Evolutionary conservation across 37 sponge, comb jelly and placozoan species (phyloP).

Genomic region (Chondrosia reniformis): DNA sequence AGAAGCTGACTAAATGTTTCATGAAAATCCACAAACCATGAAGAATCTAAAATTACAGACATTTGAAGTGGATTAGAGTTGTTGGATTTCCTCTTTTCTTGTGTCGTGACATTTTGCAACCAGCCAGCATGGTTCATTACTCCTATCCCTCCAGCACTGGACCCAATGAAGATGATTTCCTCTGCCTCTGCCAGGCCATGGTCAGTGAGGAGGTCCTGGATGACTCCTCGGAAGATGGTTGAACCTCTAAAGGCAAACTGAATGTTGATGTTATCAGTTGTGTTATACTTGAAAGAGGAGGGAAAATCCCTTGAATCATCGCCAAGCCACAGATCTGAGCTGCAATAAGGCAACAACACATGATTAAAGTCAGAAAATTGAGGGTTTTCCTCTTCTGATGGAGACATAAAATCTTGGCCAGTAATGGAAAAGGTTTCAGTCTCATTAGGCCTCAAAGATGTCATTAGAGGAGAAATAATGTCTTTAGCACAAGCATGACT

Average conservation of each 20-base stretch:
- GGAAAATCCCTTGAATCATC: too few relatives aligned
- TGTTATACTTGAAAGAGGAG: constrained; percentile 23
- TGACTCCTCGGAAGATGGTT: constrained; percentile 39
- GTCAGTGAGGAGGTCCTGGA: constrained; percentile 23
- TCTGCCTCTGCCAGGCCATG: constrained; percentile 19
- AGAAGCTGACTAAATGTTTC: too few relatives aligned
- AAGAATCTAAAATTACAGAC: constrained; percentile 58
- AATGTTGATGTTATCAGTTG: not conserved
- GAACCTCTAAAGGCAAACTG: constrained; percentile 72
- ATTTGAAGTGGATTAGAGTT: too few relatives aligned
- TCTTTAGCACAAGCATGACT: too few relatives aligned
- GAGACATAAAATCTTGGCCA: constrained; percentile 46
- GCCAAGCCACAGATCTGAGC: constrained; percentile 67
- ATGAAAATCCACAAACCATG: constrained; percentile 87
- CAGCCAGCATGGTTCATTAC: constrained; percentile 60
- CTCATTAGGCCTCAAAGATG: constrained; percentile 19
- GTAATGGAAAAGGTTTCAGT: not conserved
- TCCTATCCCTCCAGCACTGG: constrained; percentile 87
- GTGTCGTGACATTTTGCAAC: too few relatives aligned
- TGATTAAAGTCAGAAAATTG: constrained; percentile 50
- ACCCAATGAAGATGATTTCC: constrained; percentile 61
- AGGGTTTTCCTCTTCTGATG: constrained; percentile 6
- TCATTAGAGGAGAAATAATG: constrained; percentile 41
- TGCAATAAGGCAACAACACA: constrained; percentile 78
- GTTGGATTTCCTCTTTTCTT: too few relatives aligned